phyloP scores from a whole-genome alignment of 2,888 invertebrate genomes.

The Lepidonotus clava region DNA sequence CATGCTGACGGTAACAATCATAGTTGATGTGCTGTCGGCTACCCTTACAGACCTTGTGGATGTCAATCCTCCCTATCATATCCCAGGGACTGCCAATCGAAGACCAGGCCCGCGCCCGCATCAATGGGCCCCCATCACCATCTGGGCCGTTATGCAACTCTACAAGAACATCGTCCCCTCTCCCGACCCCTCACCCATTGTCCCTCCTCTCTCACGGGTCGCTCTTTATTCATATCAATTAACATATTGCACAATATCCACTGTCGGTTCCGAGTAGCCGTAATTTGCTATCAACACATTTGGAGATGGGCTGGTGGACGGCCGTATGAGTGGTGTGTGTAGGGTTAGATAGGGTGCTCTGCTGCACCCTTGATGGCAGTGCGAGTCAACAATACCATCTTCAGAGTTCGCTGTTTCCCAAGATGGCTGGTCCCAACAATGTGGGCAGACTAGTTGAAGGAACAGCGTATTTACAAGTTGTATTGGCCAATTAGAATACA shows the following conservation, averaged over 20 bases:
- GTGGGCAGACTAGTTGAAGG: too few relatives aligned
- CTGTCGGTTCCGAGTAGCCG: neutral
- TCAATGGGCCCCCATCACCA: neutral
- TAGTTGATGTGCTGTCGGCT: constrained; percentile 16
- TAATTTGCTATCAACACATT: constrained; percentile 19
- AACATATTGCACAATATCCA: constrained; percentile 17
- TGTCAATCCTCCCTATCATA: constrained; percentile 16
- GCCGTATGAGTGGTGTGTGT: neutral
- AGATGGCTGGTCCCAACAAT: too few relatives aligned
- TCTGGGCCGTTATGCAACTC: neutral
- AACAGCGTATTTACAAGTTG: too few relatives aligned
- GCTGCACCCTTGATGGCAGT: too few relatives aligned
- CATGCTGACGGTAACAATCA: constrained; percentile 34
- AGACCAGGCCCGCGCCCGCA: neutral
- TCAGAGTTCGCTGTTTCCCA: too few relatives aligned
- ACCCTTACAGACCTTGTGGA: neutral
- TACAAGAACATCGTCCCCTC: neutral
- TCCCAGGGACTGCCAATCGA: neutral
- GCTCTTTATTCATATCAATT: neutral
- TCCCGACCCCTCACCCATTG: neutral
- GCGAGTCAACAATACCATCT: too few relatives aligned
- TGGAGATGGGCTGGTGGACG: neutral
- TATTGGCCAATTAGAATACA: too few relatives aligned
- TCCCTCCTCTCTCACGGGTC: neutral
- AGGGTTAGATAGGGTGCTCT: neutral